Base-by-base conservation (phyloP, 2,888 invertebrate species). In the Hesperia comma region DNA sequence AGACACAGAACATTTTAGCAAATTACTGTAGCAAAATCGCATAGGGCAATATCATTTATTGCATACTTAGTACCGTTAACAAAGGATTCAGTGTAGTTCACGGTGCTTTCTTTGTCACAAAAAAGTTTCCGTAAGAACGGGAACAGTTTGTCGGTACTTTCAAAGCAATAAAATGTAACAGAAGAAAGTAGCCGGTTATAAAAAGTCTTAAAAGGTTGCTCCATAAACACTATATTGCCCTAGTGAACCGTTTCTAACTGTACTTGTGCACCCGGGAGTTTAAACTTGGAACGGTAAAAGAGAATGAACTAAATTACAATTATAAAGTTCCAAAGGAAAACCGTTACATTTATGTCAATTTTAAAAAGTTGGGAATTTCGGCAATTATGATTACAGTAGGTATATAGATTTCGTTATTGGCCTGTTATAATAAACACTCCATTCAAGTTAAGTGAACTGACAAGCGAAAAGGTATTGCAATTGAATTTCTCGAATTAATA, bases 121-220 rank as follows among this genome's bases (percentile, higher is more conserved):
- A 69, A n/a, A 53, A 69, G 74, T 37, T 37, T 69, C 72, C 70
- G 70, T 73, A 75, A 63, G 63, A 76, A 81, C 82, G 77, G 84
- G 76, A 82, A 78, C 76, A 77, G 72, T 55, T 21, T 73, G 82
- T 82, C 90, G 91, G 87, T 75, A 62, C 67, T 72, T 79, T 82
- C 85, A 89, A 89, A 88, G 81, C 74, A 72, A 75, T 74, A 81
- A 88, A 87, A 82, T 87, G 79, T 91, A 74, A 69, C 77, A 75
- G 77, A 74, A 77, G 78, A 78, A 78, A 78, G 77, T 77, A 78
- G 77, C 72, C 67, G 70, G 77, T 75, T 76, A 77, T 76, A 77
- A 75, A n/a, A 74, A 71, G 69, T 71, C 67, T 74, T 74, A 46
- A 73, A 74, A 70, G 51, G 72, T 77, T 76, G 74, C 73, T 70